Evolutionary conservation across 1,140 invertebrate species (phyloP).

Genomic region (Drosophila hydei): DNA sequence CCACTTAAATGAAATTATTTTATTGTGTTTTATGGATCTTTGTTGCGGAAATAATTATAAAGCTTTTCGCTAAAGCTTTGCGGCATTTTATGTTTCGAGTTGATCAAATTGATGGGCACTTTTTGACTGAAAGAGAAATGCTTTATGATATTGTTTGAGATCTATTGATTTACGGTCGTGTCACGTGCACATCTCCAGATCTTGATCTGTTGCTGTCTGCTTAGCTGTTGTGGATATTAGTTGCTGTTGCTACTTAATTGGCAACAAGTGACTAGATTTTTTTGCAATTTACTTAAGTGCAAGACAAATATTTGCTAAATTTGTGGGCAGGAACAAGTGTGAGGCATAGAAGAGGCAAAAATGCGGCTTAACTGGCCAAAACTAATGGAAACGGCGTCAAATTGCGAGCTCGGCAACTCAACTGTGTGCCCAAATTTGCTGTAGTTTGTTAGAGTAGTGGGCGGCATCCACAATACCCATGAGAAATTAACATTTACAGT

Average conservation of each 20-base stretch:
- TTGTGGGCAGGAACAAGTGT: constrained; percentile 58
- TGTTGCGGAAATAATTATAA: constrained; percentile 13
- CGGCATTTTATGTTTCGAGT: constrained; percentile 11
- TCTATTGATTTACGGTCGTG: constrained; percentile 20
- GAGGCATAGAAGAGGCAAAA: constrained; percentile 19
- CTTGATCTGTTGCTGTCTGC: constrained; percentile 1
- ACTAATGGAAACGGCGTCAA: constrained; percentile 67
- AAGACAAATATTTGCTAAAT: constrained; percentile 33
- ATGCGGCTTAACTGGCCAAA: constrained; percentile 40
- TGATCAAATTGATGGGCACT: constrained; percentile 10
- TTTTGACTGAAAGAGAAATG: background rate
- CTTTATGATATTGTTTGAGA: background rate
- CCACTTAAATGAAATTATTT: constrained; percentile 13
- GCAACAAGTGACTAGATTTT: constrained; percentile 75
- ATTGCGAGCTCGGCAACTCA: constrained; percentile 42
- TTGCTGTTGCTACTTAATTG: constrained; percentile 54
- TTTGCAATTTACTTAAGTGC: constrained; percentile 37
- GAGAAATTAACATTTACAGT: constrained; percentile 32
- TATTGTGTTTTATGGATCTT: constrained; percentile 19
- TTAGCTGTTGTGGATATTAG: constrained; percentile 13
- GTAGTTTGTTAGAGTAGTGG: constrained; percentile 43
- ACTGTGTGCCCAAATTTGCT: constrained; percentile 23
- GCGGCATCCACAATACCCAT: constrained; percentile 20
- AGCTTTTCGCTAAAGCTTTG: constrained; percentile 1
- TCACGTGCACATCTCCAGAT: constrained; percentile 24